phyloP scores from a whole-genome alignment of 2,113 vertebrate genomes.

The Poeciliopsis prolifica region DNA sequence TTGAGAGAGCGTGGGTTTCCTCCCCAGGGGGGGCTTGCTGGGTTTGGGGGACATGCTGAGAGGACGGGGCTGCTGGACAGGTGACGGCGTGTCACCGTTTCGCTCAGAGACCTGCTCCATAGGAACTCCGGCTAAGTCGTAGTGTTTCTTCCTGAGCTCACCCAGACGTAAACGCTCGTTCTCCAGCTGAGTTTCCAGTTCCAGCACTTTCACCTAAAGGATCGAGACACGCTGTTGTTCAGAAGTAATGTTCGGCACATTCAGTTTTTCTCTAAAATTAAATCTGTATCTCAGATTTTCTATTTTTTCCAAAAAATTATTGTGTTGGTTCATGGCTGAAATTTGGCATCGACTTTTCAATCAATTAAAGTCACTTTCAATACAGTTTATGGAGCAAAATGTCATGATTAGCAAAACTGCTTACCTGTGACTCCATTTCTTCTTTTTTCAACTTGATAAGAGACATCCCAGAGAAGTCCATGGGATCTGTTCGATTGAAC shows the following conservation, averaged over 20 bases:
- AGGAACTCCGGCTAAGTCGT: slow-evolving; percentile 82
- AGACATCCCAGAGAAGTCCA: slow-evolving; percentile 98
- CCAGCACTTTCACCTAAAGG: slow-evolving; percentile 91
- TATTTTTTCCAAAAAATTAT: not conserved
- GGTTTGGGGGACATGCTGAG: slow-evolving; percentile 72
- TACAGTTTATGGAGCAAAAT: not conserved
- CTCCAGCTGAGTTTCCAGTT: slow-evolving; percentile 89
- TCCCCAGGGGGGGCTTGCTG: slow-evolving; percentile 74
- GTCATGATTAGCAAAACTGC: slow-evolving; percentile 8
- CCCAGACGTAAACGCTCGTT: slow-evolving; percentile 90
- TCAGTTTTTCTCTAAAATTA: not conserved
- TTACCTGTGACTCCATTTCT: slow-evolving; percentile 96
- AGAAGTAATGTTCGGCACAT: not conserved
- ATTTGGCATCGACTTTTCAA: not conserved
- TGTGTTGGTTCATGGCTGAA: not conserved
- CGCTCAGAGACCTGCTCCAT: slow-evolving; percentile 55
- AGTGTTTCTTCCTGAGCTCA: slow-evolving; percentile 93
- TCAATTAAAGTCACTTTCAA: not conserved
- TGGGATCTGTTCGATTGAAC: slow-evolving; percentile 82
- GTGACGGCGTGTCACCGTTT: slow-evolving; percentile 57
- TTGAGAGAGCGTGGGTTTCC: slow-evolving; percentile 88
- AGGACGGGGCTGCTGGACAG: not conserved
- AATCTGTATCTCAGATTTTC: not conserved
- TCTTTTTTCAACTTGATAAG: slow-evolving; percentile 95
- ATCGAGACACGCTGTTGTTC: not conserved